Conservation (phyloP, 2,113 vertebrate genomes). For the Sylvietta virens region DNA sequence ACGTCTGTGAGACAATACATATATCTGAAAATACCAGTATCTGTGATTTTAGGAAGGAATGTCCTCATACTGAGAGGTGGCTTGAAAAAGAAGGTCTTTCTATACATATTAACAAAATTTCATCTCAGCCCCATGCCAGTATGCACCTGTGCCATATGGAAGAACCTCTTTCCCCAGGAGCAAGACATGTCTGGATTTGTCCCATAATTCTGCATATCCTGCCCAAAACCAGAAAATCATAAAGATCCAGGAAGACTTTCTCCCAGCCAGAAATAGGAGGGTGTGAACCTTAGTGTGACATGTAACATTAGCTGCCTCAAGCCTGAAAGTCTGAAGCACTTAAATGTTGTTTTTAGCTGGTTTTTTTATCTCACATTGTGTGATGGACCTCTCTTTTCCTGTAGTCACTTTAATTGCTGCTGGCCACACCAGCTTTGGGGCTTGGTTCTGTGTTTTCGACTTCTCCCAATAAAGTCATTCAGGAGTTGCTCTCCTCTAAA, state of each 20-base stretch:
- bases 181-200: not conserved
- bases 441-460: not conserved
- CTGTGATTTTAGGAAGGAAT: not conserved
- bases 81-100: not conserved
- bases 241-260: not conserved
- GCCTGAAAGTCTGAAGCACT: not conserved
- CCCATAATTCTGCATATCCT: not conserved
- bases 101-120: not conserved
- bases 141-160: not conserved
- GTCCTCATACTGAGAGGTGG: not conserved
- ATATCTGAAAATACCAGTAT: not conserved
- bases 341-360: not conserved
- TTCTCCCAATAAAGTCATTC: not conserved
- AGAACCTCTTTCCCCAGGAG: not conserved
- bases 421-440: not conserved
- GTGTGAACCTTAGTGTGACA: not conserved
- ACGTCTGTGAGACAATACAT: not conserved
- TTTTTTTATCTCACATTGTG: not conserved
- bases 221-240: not conserved
- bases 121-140: not conserved
- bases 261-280: not conserved
- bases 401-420: not conserved
- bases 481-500: not conserved
- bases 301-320: not conserved
- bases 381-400: not conserved